Evolutionary conservation across 2,797 vertebrate species (phyloP).

Genomic region (Spatula clypeata): DNA sequence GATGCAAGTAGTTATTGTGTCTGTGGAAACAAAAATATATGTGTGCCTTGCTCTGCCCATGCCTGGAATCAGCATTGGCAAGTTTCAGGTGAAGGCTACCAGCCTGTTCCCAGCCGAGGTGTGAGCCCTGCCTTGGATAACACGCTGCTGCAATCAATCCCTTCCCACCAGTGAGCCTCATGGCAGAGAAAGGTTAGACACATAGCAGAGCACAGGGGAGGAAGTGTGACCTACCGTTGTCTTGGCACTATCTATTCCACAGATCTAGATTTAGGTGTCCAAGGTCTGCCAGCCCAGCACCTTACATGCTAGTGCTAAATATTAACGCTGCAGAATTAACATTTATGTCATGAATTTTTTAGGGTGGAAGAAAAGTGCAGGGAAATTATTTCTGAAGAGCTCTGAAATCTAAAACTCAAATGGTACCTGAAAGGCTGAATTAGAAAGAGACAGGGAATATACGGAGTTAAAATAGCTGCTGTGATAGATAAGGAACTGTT

Average conservation of each 20-base stretch:
- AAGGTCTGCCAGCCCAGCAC: background rate
- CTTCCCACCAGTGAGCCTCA: background rate
- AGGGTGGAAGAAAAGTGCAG: slow-evolving; percentile 8
- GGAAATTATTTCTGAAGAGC: slow-evolving; percentile 3
- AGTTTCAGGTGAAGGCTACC: background rate
- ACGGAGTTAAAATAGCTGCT: slow-evolving; percentile 7
- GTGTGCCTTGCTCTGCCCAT: background rate
- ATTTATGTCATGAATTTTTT: background rate
- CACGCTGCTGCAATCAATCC: background rate
- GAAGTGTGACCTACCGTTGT: background rate
- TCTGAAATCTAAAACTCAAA: slow-evolving; percentile 12
- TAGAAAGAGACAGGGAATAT: slow-evolving; percentile 26
- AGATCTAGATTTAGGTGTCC: background rate
- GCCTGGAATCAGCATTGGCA: background rate
- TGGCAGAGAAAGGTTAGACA: background rate
- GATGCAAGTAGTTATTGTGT: background rate
- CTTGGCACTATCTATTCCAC: background rate
- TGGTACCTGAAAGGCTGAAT: slow-evolving; percentile 36
- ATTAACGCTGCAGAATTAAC: slow-evolving; percentile 42
- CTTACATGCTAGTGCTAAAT: background rate
- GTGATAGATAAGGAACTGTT: background rate
- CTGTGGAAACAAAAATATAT: background rate
- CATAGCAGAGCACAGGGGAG: background rate
- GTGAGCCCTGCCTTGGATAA: background rate
- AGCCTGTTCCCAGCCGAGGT: background rate